Evolutionary conservation across 2,797 vertebrate species (phyloP), one percentile per base, ranked within the genome.

Genomic region (Sitta carolinensis): DNA sequence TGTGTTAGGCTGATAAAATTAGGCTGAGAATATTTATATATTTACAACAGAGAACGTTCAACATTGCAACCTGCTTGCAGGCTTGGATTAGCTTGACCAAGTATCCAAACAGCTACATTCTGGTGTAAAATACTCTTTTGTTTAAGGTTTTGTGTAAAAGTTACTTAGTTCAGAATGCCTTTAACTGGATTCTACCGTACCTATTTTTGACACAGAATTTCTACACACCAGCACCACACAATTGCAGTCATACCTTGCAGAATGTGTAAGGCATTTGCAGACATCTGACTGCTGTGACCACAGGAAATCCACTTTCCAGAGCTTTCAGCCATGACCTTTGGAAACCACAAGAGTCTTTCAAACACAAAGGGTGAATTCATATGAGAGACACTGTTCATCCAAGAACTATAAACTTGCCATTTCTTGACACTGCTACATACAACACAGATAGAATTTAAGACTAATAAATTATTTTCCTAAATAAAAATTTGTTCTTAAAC

Each of bases 21-120:
- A 79, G 81, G 88, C 75, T 74, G 82, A 87, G 73, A 84, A 67
- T 96, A 96, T 95, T 95, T 96, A 94, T 94, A 94, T 95, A 96
- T 94, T 95, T 96, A 97, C 94, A 94, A 94, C 32, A 94, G 80
- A 94, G 64, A 94, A 95, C 4, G 8, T 83, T 93, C 86, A 85
- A 83, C 63, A 59, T 55, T 32, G 32, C 89, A 78, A 87, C 59
- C 70, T 64, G 50, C 86, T 78, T 76, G 27, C 76, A 79, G 61
- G 79, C 74, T 91, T 67, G 59, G 45, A 45, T 80, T 47, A 73
- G 23, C 62, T 73, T 17, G 22, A 90, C 59, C 84, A 76, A 82
- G 76, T 73, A 61, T 62, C 79, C 83, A 34, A 78, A 85, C 77
- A 86, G 64, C 83, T 96, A 94, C 91, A 89, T 89, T 96, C 95